Evolutionary conservation across 2,888 invertebrate genomes (phyloP).

Genomic region (Hydriomena furcata): DNA sequence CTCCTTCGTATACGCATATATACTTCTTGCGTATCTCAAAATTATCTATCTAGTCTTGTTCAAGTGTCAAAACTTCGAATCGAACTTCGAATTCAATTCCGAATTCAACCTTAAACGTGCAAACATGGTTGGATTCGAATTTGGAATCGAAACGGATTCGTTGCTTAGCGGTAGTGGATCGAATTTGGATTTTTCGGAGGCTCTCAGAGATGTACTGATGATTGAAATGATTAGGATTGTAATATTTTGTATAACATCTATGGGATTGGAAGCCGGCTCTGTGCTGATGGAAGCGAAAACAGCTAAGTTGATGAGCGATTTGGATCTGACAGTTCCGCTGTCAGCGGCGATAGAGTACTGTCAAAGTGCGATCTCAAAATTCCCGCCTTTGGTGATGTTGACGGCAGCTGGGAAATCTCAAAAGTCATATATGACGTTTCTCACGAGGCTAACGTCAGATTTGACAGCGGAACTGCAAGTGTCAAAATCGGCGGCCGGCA

Average conservation of each 20-base stretch:
- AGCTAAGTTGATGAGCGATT: background rate
- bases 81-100: slow-evolving; percentile 9
- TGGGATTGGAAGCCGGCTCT: background rate
- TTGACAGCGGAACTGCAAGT: background rate
- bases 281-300: slow-evolving; percentile 1
- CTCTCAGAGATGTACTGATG: slow-evolving; percentile 17
- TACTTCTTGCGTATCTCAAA: slow-evolving; percentile 18
- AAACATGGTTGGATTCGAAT: background rate
- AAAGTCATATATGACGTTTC: background rate
- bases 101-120: background rate
- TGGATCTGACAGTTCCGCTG: background rate
- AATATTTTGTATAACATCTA: slow-evolving; percentile 5
- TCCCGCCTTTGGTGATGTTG: background rate
- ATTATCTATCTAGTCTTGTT: slow-evolving; percentile 19
- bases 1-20: slow-evolving; percentile 21
- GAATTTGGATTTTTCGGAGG: slow-evolving; percentile 16
- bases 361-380: slow-evolving; percentile 2
- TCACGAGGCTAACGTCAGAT: background rate
- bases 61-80: slow-evolving; percentile 19
- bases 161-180: slow-evolving; percentile 14
- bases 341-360: background rate
- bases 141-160: background rate
- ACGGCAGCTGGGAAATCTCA: slow-evolving; percentile 13
- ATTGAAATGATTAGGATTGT: background rate
- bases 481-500: background rate